Conservation (phyloP, 1,140 invertebrate species). For the Thaumetopoea pityocampa region DNA sequence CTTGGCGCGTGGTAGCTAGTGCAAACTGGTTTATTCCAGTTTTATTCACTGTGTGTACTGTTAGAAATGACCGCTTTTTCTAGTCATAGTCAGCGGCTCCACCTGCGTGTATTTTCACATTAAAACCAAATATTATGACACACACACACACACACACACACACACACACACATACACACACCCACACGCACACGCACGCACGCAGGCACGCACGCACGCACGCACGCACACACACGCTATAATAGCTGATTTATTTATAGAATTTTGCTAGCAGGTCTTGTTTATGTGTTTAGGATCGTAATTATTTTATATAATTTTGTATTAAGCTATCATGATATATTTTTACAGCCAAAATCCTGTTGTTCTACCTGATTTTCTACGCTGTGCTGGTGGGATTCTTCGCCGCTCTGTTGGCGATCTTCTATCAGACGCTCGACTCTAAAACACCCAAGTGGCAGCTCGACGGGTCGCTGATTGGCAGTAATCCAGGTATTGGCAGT, state of each 20-base stretch:
- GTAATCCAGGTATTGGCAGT: constrained; percentile 96
- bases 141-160: no score
- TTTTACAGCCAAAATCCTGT: constrained; percentile 89
- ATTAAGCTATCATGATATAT: neutral
- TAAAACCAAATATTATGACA: no score
- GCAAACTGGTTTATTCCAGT: no score
- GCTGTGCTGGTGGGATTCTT: constrained; percentile 92
- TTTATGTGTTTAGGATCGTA: neutral
- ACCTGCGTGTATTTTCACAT: no score
- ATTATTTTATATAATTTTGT: neutral
- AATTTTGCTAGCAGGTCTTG: neutral
- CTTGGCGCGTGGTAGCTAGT: no score
- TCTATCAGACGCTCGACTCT: constrained; percentile 93
- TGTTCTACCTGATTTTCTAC: constrained; percentile 97
- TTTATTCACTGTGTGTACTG: no score
- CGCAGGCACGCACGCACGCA: neutral
- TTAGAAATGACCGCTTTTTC: no score
- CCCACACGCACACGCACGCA: no score
- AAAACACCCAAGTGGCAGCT: constrained; percentile 92
- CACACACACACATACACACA: no score
- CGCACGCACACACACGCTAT: neutral
- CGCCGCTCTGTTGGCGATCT: constrained; percentile 92
- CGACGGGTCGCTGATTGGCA: constrained; percentile 89
- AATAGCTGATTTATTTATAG: no score
- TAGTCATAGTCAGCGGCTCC: no score